Evolutionary conservation across 2,888 invertebrate genomes (phyloP).

Genomic region (Terebella lapidaria): DNA sequence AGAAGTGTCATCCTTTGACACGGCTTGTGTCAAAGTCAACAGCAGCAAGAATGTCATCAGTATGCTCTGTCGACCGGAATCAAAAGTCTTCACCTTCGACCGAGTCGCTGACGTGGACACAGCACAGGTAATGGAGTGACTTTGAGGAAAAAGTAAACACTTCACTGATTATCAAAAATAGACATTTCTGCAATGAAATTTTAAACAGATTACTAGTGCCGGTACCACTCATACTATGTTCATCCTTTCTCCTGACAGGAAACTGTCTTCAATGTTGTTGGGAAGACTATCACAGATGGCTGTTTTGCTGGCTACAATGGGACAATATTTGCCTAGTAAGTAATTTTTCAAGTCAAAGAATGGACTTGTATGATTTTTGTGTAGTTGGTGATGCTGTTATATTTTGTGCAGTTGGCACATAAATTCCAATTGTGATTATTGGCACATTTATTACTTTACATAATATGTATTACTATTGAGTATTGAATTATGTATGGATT

Average conservation of each 20-base stretch:
- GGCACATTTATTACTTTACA: no score
- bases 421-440: no score
- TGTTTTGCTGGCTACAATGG: conserved; percentile 53
- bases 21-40: conserved; percentile 31
- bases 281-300: conserved; percentile 50
- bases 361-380: no score
- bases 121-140: conserved; percentile 48
- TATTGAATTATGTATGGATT: no score
- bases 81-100: conserved; percentile 43
- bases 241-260: conserved; percentile 39
- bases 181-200: neutral
- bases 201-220: neutral
- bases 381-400: no score
- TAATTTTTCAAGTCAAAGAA: conserved; percentile 11
- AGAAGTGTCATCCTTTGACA: conserved; percentile 24
- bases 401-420: no score
- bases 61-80: conserved; percentile 36
- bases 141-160: neutral
- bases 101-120: conserved; percentile 38
- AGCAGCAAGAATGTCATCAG: conserved; percentile 28
- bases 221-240: neutral
- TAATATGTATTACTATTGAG: no score
- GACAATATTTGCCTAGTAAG: conserved; percentile 55
- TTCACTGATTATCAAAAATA: neutral
- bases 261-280: conserved; percentile 44